Percentiles rank a stretch among this genome's conserved stretches.
These are phyloP conservation scores for Cerastoderma edule DNA, from an alignment of 2,888 invertebrate genomes.

Conservation along the genomic window DNA sequence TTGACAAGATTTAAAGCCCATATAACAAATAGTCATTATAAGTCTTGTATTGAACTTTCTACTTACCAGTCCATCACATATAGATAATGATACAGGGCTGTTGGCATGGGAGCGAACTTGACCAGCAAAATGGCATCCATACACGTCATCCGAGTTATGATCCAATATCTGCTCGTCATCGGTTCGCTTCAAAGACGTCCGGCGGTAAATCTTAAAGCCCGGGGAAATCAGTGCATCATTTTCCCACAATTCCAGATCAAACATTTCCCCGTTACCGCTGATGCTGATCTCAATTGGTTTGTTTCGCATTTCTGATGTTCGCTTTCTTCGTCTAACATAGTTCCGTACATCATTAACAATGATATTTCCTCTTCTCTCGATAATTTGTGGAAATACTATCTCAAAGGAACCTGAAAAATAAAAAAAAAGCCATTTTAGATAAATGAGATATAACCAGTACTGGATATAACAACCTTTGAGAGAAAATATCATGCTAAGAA, in stretches of 20 bases:
- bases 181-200: conserved; percentile 49
- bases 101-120: conserved; percentile 56
- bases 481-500: no score
- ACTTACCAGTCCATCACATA: conserved; percentile 76
- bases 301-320: conserved; percentile 37
- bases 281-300: conserved; percentile 67
- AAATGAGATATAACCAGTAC: no score
- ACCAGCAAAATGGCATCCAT: conserved; percentile 67
- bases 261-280: conserved; percentile 66
- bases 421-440: conserved; percentile 21
- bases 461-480: no score
- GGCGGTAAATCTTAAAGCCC: conserved; percentile 74
- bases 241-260: conserved; percentile 70
- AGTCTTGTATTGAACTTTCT: no score
- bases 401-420: conserved; percentile 53
- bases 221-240: conserved; percentile 71
- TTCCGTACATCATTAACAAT: conserved; percentile 51
- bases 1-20: no score
- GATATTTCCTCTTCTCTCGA: conserved; percentile 49
- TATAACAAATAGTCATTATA: no score
- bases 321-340: conserved; percentile 53
- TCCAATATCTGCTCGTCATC: conserved; percentile 32
- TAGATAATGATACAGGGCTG: conserved; percentile 66
- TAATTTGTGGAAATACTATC: conserved; percentile 60
- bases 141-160: conserved; percentile 33